Base-by-base conservation (phyloP, 2,113 vertebrate species). In the Hassar affinis region DNA sequence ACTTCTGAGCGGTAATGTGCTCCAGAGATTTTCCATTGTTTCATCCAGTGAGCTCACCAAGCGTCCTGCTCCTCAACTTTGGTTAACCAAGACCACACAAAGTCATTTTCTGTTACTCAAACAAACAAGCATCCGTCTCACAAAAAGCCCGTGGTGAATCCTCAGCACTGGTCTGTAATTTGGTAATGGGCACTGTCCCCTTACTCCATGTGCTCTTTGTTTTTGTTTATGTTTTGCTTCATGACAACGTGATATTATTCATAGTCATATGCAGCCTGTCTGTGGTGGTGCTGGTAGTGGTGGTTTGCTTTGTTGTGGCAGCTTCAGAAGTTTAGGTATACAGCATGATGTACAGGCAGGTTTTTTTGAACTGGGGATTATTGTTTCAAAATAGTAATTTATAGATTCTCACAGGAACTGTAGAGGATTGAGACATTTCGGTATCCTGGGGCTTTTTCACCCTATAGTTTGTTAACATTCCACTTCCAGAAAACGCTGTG, bases 401-500 rank as follows among this genome's bases (percentile, higher is more conserved):
- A 1, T n/a, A 42, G 35, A 62, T 47, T 18, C 27, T 6, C 20
- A 20, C 1, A 0, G 25, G 35, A 22, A 78, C 59, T 18, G 52
- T 25, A 42, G 54, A 42, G 12, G 15, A 56, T 1, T 30, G 27
- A 33, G 33, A 66, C 15, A 7, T 35, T 72, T 74, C 18, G 12
- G 38, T 22, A 66, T 33, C 27, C 8, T 9, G 6, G 62, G 57
- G 47, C 11, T 14, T 64, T 66, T 80, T 80, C 9, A 33, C 7
- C 2, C 6, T 30, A 22, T 33, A 1, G 20, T 22, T 66, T 27
- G 57, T 33, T 25, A 92, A 89, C 88, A 83, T 15, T 84, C 80
- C 85, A 82, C 87, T 88, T 83, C 81, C 82, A 80, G 79, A 82
- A 87, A 82, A 85, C 77, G 84, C 20, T 88, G 85, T 92, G 88